Base-by-base conservation (phyloP, 2,113 vertebrate genomes). In the Amazona vittata region DNA sequence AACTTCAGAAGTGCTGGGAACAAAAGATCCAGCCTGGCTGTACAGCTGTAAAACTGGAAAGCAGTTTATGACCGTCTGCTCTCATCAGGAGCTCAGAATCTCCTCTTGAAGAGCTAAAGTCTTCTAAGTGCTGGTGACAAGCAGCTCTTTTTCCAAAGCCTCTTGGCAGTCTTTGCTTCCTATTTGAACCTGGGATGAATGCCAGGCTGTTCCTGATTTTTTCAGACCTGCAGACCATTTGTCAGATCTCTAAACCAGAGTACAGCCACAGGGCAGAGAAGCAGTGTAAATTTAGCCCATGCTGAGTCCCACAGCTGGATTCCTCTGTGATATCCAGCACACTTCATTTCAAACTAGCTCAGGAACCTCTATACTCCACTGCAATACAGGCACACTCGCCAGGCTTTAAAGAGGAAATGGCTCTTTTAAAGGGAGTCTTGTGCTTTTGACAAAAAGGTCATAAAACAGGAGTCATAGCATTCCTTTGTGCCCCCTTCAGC, bases 201-300 rank as follows among this genome's bases (percentile, higher is more conserved):
- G 95, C 77, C 95, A 95, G 86, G 28, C 57, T 60, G n/a, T 93
- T 95, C 37, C 80, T 82, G 77, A 95, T 91, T 44, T 76, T 50
- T 68, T 94, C 88, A 93, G 88, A 88, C 79, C 80, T 88, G 47
- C 68, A 62, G 57, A 55, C 24, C 57, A 57, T 94, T 93, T 91
- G 41, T 86, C 96, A 95, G 92, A 86, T n/a, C 35, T 49, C 77
- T 89, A 64, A 95, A 79, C 21, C 35, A 82, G 62, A 62, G 65
- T 25, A 60, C 2, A 26, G 62, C 35, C 57, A 57, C 57, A 64
- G 50, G 26, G 33, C 57, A 86, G 76, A 95, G 60, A 88, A 67
- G 71, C 53, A 73, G 44, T n/a, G 57, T 91, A 91, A 90, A 85
- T 94, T 90, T 73, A 96, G 77, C 69, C 47, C 47, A 22, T 62